These are phyloP conservation scores for Petrosia ficiformis DNA, from an alignment of 37 sponge, comb jelly and placozoan species.

Conservation along the genomic window DNA sequence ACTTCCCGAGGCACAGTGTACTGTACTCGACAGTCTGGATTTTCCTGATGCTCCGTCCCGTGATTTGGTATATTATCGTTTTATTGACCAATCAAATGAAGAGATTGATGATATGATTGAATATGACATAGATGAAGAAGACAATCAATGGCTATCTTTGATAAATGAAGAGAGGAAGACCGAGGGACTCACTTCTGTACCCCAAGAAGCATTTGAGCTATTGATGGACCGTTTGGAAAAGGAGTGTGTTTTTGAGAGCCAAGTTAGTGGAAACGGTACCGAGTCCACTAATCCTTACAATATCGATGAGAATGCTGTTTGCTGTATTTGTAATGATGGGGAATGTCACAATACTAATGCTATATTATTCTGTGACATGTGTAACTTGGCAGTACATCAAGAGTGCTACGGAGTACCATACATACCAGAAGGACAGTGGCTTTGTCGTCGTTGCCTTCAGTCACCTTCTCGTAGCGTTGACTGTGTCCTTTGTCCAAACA, in stretches of 20 bases:
- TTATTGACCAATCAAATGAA: conserved; percentile 71
- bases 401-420: conserved; percentile 99
- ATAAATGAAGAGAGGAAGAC: conserved; percentile 85
- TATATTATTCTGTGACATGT: conserved; percentile 99
- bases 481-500: conserved; percentile 96
- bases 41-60: conserved; percentile 56
- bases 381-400: conserved; percentile 98
- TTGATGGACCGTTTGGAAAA: conserved; percentile 98
- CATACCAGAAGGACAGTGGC: conserved; percentile 99
- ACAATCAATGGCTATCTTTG: conserved; percentile 89
- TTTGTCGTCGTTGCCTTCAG: conserved; percentile 92
- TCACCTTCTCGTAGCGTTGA: conserved; percentile 94
- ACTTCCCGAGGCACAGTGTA: conserved; percentile 32
- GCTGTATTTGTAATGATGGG: conserved; percentile 97
- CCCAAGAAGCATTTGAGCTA: conserved; percentile 86
- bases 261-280: conserved; percentile 27
- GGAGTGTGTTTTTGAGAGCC: conserved; percentile 93
- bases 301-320: conserved; percentile 99
- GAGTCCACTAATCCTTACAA: conserved; percentile 65
- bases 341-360: conserved; percentile 99
- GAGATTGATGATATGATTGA: conserved; percentile 90
- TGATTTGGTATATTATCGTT: conserved; percentile 58
- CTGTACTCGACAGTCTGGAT: conserved; percentile 39
- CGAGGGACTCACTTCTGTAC: conserved; percentile 72
- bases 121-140: conserved; percentile 99